Percentiles rank a stretch among this genome's conserved stretches.
Evolutionary conservation across 2,888 invertebrate species (phyloP).

Genomic region (Drosophila diplacantha): DNA sequence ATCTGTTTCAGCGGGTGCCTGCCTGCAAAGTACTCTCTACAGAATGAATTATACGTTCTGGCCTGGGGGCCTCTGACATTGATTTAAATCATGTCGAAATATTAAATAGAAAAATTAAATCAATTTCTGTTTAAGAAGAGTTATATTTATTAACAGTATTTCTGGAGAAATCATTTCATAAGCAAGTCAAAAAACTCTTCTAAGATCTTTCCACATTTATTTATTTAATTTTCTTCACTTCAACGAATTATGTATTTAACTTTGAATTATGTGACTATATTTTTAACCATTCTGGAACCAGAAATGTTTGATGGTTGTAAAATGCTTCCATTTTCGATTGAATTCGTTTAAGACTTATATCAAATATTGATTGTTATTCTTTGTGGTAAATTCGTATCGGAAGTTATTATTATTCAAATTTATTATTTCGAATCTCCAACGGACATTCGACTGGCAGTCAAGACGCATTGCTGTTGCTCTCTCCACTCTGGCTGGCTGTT

Average conservation of each 20-base stretch:
- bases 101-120: neutral
- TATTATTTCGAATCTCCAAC: constrained; percentile 21
- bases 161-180: neutral
- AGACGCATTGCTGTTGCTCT: constrained; percentile 10
- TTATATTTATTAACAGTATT: neutral
- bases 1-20: constrained; percentile 23
- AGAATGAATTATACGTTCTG: constrained; percentile 8
- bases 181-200: neutral
- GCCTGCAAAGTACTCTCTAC: constrained; percentile 1
- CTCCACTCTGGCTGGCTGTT: neutral
- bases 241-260: neutral
- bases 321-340: constrained; percentile 2
- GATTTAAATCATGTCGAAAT: neutral
- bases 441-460: constrained; percentile 10
- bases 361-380: neutral
- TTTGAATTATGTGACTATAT: no score
- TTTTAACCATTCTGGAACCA: neutral
- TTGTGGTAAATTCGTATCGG: neutral
- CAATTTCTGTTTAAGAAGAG: neutral
- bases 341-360: neutral
- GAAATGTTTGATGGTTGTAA: neutral
- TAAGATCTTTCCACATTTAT: neutral
- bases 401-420: constrained; percentile 2
- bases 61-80: constrained; percentile 18
- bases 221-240: neutral